These are phyloP conservation scores for Plemyria rubiginata DNA, from an alignment of 2,888 invertebrate species.

Conservation along the genomic window DNA sequence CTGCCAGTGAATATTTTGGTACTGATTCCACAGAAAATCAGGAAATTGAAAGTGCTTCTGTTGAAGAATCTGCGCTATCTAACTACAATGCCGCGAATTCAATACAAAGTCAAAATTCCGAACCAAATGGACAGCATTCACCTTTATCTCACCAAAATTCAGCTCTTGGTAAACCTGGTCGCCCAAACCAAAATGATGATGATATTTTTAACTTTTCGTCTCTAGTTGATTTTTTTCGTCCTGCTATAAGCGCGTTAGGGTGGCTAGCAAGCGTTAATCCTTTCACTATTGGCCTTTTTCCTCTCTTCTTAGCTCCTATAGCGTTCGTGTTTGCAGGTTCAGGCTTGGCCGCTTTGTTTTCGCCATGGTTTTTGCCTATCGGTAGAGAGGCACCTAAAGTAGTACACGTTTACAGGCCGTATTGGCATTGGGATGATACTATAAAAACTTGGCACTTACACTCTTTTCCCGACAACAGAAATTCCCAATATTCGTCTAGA, in stretches of 20 bases:
- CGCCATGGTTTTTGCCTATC: slow-evolving; percentile 86
- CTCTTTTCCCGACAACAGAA: slow-evolving; percentile 66
- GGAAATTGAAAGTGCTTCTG: slow-evolving; percentile 65
- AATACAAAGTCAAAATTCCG: slow-evolving; percentile 56
- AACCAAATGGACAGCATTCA: slow-evolving; percentile 55
- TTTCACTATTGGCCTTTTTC: slow-evolving; percentile 84
- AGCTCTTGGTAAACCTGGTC: slow-evolving; percentile 59
- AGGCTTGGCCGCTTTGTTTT: slow-evolving; percentile 85
- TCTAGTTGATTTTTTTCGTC: slow-evolving; percentile 74
- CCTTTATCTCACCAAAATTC: slow-evolving; percentile 60
- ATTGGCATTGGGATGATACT: slow-evolving; percentile 85
- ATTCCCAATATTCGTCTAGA: slow-evolving; percentile 49
- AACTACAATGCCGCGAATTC: slow-evolving; percentile 69
- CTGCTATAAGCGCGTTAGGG: slow-evolving; percentile 78
- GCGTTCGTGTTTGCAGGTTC: slow-evolving; percentile 86
- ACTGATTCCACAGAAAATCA: slow-evolving; percentile 62
- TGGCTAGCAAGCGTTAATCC: slow-evolving; percentile 85
- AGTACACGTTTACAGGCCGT: slow-evolving; percentile 72
- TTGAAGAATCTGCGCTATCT: slow-evolving; percentile 64
- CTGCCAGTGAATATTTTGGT: slow-evolving; percentile 61
- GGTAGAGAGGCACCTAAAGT: slow-evolving; percentile 72
- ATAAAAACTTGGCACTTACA: slow-evolving; percentile 82
- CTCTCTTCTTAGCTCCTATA: slow-evolving; percentile 86
- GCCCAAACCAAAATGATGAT: slow-evolving; percentile 68
- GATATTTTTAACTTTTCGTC: slow-evolving; percentile 80